Base-by-base conservation (phyloP, 2,113 vertebrate genomes). In the Malaclemys terrapin region DNA sequence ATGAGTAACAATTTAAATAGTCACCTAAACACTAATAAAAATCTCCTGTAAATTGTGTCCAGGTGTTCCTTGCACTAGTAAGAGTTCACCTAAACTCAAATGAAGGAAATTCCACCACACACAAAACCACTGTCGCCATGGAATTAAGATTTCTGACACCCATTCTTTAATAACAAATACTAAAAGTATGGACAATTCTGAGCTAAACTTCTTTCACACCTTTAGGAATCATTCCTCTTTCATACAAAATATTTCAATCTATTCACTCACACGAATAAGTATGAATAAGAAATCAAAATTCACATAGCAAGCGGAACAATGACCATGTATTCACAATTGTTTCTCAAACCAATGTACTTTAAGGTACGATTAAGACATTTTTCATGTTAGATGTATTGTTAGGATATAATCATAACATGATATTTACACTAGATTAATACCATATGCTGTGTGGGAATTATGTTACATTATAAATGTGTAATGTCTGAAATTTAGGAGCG, bases 391-490 rank as follows among this genome's bases (percentile, higher is more conserved):
- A 95, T 96, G 87, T 95, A 95, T 95, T 97, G 95, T 96, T 94
- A 89, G 53, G 89, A 91, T 96, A 95, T 95, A 96, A 97, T 96
- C 95, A 96, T 96, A 97, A 96, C 95, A 92, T 87, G 92, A 95
- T 97, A 96, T 97, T 97, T 97, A 97, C 93, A 97, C 92, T 85
- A 97, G 95, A 96, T 96, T 97, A 97, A 97, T 96, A 96, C 96
- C 96, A 97, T 97, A 97, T 97, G 97, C 95, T 96, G 96, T 97
- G 97, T 96, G 96, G 96, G 96, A 97, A 97, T 97, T 96, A 97
- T 96, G 94, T 97, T 94, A 95, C 93, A 95, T 95, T 97, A 97
- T 95, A 97, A 96, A 96, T 96, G 96, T 93, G 94, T 84, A 96
- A 91, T 93, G 94, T 88, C 96, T 97, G 94, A 96, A 95, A 96